phyloP scores from a whole-genome alignment of 2,888 invertebrate species.

The Ellobium chinense region DNA sequence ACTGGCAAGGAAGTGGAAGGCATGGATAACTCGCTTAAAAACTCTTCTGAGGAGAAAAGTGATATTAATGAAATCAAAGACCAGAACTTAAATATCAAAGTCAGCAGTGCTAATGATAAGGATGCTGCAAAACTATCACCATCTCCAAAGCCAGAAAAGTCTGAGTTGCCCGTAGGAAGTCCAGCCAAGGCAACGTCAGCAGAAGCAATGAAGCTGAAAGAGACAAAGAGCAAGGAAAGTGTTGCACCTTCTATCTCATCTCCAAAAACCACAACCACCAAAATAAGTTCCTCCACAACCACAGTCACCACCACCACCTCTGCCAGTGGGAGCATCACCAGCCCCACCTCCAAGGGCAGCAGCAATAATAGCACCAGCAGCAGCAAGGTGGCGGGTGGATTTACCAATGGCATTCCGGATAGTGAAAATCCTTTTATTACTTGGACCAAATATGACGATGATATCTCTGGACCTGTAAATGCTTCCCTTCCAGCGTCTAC shows the following conservation, averaged over 20 bases:
- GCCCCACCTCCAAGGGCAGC: background rate
- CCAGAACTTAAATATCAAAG: constrained; percentile 37
- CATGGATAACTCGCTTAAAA: background rate
- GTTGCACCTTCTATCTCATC: background rate
- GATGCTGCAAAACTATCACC: background rate
- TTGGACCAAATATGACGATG: constrained; percentile 47
- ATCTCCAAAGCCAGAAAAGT: too few relatives aligned
- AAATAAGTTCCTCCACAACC: background rate
- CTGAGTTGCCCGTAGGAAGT: background rate
- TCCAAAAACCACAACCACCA: constrained; percentile 21
- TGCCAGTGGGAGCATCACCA: constrained; percentile 23
- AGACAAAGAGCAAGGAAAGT: constrained; percentile 10
- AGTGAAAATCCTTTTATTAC: constrained; percentile 46
- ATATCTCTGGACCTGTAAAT: constrained; percentile 26
- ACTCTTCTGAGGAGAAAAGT: constrained; percentile 1
- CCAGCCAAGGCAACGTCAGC: background rate
- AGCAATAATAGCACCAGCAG: background rate
- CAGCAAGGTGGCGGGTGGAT: background rate
- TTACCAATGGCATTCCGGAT: constrained; percentile 45
- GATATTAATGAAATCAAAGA: constrained; percentile 31
- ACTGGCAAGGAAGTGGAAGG: too few relatives aligned
- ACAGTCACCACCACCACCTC: background rate
- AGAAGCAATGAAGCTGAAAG: too few relatives aligned
- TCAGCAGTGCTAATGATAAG: constrained; percentile 27
- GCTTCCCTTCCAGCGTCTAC: constrained; percentile 40